Percentiles rank a stretch among this genome's conserved stretches.
These are phyloP conservation scores for Gryllus bimaculatus DNA, from an alignment of 1,140 invertebrate genomes.

Conservation along the genomic window DNA sequence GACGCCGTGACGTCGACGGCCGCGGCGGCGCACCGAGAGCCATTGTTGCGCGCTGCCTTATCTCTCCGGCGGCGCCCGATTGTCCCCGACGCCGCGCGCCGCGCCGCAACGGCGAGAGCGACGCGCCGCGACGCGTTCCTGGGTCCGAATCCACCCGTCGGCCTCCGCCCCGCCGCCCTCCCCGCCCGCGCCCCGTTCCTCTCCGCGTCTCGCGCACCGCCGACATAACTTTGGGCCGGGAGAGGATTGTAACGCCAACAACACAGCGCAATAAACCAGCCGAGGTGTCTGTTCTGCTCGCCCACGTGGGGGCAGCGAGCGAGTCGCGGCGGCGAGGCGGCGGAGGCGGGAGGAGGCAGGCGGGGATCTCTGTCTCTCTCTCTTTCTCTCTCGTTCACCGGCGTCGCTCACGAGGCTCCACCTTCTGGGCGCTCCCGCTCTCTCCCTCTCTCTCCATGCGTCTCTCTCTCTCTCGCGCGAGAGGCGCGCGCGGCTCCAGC, in stretches of 20 bases:
- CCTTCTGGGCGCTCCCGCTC: not conserved
- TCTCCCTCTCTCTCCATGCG: not conserved
- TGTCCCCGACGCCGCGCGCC: not conserved
- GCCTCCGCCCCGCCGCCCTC: too few relatives aligned
- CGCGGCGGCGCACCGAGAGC: not conserved
- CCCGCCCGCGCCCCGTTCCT: too few relatives aligned
- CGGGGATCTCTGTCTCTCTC: not conserved
- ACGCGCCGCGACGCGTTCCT: not conserved
- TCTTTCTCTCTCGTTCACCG: not conserved
- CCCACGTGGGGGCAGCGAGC: not conserved
- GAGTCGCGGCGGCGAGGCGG: too few relatives aligned
- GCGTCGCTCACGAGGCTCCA: not conserved
- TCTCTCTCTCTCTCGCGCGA: not conserved
- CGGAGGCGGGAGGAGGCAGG: too few relatives aligned
- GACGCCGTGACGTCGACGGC: too few relatives aligned
- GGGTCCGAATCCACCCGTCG: not conserved
- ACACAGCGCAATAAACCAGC: not conserved
- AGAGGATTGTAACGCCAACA: conserved; percentile 3
- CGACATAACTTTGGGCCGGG: not conserved
- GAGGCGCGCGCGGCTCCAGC: not conserved
- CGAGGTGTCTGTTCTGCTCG: not conserved
- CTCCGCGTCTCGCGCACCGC: too few relatives aligned
- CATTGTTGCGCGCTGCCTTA: not conserved
- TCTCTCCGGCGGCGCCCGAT: not conserved
- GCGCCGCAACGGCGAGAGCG: too few relatives aligned